phyloP scores from a whole-genome alignment of 2,113 vertebrate species.

The Mustelus asterias region DNA sequence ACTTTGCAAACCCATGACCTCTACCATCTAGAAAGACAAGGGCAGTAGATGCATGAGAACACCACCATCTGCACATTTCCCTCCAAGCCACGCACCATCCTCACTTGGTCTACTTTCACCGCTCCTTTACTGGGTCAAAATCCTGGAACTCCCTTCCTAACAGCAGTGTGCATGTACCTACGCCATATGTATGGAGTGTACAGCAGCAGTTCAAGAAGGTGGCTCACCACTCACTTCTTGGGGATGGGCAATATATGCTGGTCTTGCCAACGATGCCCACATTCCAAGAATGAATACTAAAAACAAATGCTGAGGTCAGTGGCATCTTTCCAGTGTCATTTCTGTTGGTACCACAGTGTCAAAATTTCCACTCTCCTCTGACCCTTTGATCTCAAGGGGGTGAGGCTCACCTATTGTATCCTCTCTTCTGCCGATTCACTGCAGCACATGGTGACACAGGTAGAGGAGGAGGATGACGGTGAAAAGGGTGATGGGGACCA shows the following conservation, averaged over 20 bases:
- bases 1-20: background rate
- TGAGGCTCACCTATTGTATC: background rate
- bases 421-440: background rate
- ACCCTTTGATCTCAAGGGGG: background rate
- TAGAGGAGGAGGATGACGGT: background rate
- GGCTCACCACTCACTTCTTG: background rate
- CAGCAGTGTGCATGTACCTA: background rate
- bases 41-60: background rate
- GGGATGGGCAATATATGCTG: background rate
- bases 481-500: background rate
- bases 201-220: background rate
- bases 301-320: background rate
- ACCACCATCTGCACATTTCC: background rate
- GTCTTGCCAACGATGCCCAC: background rate
- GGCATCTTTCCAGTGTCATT: background rate
- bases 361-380: background rate
- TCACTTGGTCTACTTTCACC: background rate
- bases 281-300: background rate
- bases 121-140: background rate
- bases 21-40: background rate
- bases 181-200: background rate
- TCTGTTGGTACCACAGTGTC: background rate
- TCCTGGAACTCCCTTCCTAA: background rate
- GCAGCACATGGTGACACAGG: background rate
- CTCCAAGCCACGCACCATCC: background rate